Evolutionary conservation across 2,113 vertebrate genomes (phyloP), one percentile per base, ranked within the genome.

Genomic region (Peromyscus maniculatus): DNA sequence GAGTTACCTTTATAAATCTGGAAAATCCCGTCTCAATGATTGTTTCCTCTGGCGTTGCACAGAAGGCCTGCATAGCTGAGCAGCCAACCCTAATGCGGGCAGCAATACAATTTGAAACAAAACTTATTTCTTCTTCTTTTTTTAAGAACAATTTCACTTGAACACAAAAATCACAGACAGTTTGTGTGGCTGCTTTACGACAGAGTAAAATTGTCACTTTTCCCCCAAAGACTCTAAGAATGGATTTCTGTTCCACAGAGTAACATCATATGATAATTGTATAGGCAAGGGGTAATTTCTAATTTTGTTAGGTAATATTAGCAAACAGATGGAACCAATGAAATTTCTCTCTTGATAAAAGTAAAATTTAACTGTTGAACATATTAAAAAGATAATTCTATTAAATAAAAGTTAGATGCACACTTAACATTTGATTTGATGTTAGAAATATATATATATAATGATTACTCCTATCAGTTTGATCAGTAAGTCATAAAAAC

Each of bases 31-130:
- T 89, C 93, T 91, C 77, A 71, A 77, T 49, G 24, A 33, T 59
- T 97, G 69, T 97, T 98, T 98, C 93, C 97, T 95, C 94, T 96
- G 87, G 95, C 95, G 96, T 96, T 98, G 98, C 98, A 55, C 86
- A 96, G 17, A 3, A 94, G 91, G 91, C 97, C 97, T 97, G 46
- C 91, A 95, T 78, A 98, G 95, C 89, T 97, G 97, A 97, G 88
- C 97, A 98, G 98, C 97, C 97, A 96, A 97, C 62, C 28, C 26
- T 98, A 98, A 98, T 97, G 97, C 94, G 98, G 90, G 69, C 71
- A 79, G n/a, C 92, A 97, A 97, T 97, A 31, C 96, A 98, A 95
- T 98, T 96, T 95, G 52, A 98, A 98, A 98, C 97, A n/a, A 97
- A 98, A 98, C 98, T 96, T 97, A 52, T 98, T 97, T 97, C 77